Percentiles rank a stretch among this genome's conserved stretches.
Evolutionary conservation across 2,113 vertebrate genomes (phyloP).

Genomic region (Mirza zaza): DNA sequence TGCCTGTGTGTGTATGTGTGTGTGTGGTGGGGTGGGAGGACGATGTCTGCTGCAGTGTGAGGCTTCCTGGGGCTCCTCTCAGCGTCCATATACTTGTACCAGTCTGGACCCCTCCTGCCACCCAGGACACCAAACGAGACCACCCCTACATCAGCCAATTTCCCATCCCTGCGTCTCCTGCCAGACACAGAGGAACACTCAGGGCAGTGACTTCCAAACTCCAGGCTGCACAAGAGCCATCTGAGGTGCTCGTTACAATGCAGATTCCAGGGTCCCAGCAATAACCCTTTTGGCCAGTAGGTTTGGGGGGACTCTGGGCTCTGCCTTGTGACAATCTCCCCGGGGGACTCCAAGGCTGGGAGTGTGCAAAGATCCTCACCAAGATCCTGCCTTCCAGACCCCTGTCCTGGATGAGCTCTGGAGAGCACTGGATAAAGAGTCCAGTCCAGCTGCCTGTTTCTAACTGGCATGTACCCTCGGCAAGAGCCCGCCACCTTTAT

Average conservation of each 20-base stretch:
- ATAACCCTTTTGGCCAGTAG: not conserved
- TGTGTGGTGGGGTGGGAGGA: not conserved
- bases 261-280: not conserved
- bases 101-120: not conserved
- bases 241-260: not conserved
- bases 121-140: not conserved
- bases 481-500: not conserved
- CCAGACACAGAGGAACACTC: not conserved
- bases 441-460: not conserved
- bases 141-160: not conserved
- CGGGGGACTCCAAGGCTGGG: not conserved
- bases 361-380: not conserved
- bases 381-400: not conserved
- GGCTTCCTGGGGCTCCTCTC: constrained; percentile 6
- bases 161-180: not conserved
- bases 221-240: not conserved
- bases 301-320: not conserved
- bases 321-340: not conserved
- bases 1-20: not conserved
- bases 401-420: not conserved
- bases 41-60: not conserved
- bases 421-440: not conserved
- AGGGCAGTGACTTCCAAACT: not conserved
- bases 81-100: not conserved
- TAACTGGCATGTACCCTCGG: not conserved